Percentiles rank a stretch among this genome's conserved stretches.
phyloP scores from a whole-genome alignment of 2,113 vertebrate species.

The Mus pahari region DNA sequence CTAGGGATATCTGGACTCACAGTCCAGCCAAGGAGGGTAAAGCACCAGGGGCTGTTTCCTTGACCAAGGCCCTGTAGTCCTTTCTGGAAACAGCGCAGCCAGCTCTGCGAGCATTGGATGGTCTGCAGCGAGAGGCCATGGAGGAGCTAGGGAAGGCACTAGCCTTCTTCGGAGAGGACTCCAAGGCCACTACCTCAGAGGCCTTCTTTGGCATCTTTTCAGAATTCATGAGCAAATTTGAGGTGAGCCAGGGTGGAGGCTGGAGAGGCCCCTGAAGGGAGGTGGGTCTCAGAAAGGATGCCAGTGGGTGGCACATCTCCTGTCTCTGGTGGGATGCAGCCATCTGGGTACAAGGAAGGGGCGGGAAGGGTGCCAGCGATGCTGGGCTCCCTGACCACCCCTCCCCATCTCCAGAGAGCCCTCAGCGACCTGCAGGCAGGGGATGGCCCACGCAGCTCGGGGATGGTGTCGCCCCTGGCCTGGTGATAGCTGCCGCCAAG shows the following conservation, averaged over 20 bases:
- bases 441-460: slow-evolving; percentile 92
- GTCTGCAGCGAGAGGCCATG: slow-evolving; percentile 93
- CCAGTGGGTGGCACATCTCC: neutral
- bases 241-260: slow-evolving; percentile 87
- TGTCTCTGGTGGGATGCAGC: too few species aligned
- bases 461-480: slow-evolving; percentile 93
- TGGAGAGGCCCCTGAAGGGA: neutral
- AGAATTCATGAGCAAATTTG: slow-evolving; percentile 97
- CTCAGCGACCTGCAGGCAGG: slow-evolving; percentile 92
- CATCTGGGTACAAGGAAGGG: neutral
- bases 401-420: slow-evolving; percentile 89
- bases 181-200: slow-evolving; percentile 94
- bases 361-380: neutral
- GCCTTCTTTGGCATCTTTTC: slow-evolving; percentile 97
- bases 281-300: neutral
- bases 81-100: slow-evolving; percentile 97
- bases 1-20: neutral
- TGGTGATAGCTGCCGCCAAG: slow-evolving; percentile 88
- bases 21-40: neutral
- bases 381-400: neutral
- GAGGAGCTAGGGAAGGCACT: slow-evolving; percentile 95
- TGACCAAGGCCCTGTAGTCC: slow-evolving; percentile 87
- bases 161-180: slow-evolving; percentile 96
- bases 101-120: slow-evolving; percentile 92
- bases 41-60: slow-evolving; percentile 75